Base-by-base conservation (phyloP, 2,888 invertebrate genomes). In the Eledone cirrhosa region DNA sequence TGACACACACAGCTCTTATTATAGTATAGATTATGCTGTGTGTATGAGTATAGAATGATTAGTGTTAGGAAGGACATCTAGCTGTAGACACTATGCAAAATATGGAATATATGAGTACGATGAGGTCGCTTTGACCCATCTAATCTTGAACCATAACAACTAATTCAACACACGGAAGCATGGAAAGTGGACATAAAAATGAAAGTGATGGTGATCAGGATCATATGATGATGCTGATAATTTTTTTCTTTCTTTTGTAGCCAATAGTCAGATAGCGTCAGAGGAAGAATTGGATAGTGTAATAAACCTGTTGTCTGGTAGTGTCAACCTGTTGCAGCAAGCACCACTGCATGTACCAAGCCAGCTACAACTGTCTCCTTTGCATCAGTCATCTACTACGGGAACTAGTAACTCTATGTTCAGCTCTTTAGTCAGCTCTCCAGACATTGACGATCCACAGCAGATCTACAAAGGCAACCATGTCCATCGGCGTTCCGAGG, bases 201-300 rank as follows among this genome's bases (percentile, higher is more conserved):
- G n/a, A n/a, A n/a, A n/a, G n/a, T n/a, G n/a, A n/a, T n/a, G n/a
- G n/a, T n/a, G n/a, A n/a, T n/a, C n/a, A n/a, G n/a, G n/a, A n/a
- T n/a, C n/a, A n/a, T n/a, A n/a, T n/a, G n/a, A n/a, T n/a, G n/a
- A n/a, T n/a, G n/a, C n/a, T n/a, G n/a, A n/a, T n/a, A n/a, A n/a
- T 77, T 27, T 16, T 27, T 33, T 33, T 33, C 29, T n/a, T 24
- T n/a, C 29, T 14, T 63, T 41, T 48, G 14, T 59, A 41, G 33
- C 67, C 27, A 81, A 80, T 65, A 79, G 82, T 48, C 84, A 84
- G n/a, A 80, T 87, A 24, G 88, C 87, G 8, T 85, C 87, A 13
- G 88, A 88, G 78, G 89, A 89, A 81, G 89, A 88, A 77, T 81
- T 89, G 59, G 88, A 89, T 82, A 87, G 86, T 82, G 88, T 89